These are phyloP conservation scores for Macrophya alboannulata DNA, from an alignment of 2,888 invertebrate genomes.

Conservation along the genomic window DNA sequence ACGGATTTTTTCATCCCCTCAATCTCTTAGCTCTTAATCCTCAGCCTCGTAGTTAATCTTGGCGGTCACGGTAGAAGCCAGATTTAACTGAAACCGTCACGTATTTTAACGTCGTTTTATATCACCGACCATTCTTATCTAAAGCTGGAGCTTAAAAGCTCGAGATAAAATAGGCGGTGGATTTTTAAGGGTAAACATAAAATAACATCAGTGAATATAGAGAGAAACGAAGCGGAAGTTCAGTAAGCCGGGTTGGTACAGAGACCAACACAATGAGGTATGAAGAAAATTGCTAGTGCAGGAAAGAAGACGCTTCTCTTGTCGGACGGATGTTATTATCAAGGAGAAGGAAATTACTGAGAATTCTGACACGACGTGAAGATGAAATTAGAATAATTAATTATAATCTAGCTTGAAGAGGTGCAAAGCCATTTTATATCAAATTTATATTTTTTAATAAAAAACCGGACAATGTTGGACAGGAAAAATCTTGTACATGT, in stretches of 20 bases:
- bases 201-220: background rate
- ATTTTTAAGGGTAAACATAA: background rate
- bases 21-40: slow-evolving; percentile 2
- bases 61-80: background rate
- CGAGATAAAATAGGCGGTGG: background rate
- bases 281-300: background rate
- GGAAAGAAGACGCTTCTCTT: background rate
- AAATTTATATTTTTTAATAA: background rate
- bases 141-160: background rate
- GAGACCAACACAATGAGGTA: background rate
- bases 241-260: background rate
- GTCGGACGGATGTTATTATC: background rate
- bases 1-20: background rate
- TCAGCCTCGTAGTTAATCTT: background rate
- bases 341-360: background rate
- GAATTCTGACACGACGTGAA: too few species aligned
- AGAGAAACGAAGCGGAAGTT: background rate
- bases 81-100: background rate
- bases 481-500: background rate
- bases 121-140: background rate
- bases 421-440: background rate
- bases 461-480: background rate
- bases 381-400: background rate
- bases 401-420: background rate
- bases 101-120: background rate